A percentile compares a stretch with the other conserved stretches of the same genome.
These are phyloP conservation scores for Cephus spinipes DNA, from an alignment of 2,888 invertebrate species.

Conservation along the genomic window DNA sequence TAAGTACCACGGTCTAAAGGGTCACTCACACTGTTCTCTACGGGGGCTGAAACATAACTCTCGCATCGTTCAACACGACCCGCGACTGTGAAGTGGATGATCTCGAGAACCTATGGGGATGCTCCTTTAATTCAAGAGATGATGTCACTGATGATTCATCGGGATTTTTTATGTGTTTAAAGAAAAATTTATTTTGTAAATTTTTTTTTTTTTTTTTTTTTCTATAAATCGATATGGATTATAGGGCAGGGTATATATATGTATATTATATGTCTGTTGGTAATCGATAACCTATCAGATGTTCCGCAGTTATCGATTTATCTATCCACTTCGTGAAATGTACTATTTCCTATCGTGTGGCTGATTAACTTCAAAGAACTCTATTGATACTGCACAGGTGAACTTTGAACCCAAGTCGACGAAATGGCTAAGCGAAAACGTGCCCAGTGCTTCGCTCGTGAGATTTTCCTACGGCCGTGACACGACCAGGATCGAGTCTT, in stretches of 20 bases:
- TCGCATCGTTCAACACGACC: constrained; percentile 29
- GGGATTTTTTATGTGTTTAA: not conserved
- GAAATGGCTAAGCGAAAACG: constrained; percentile 28
- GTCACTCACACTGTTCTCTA: not conserved
- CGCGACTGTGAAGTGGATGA: constrained; percentile 18
- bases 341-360: not conserved
- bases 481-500: not conserved
- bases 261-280: no score
- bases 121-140: not conserved
- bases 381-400: not conserved
- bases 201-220: no score
- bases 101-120: constrained; percentile 8
- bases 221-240: no score
- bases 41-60: constrained; percentile 27
- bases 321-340: not conserved
- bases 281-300: no score
- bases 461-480: constrained; percentile 25
- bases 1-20: not conserved
- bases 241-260: no score
- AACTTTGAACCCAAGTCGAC: constrained; percentile 13
- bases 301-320: not conserved
- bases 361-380: not conserved
- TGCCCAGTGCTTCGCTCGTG: constrained; percentile 21
- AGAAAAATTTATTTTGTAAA: no score
- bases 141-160: not conserved